Conservation (phyloP, 1,140 invertebrate species). For the Drosophila trapezifrons region DNA sequence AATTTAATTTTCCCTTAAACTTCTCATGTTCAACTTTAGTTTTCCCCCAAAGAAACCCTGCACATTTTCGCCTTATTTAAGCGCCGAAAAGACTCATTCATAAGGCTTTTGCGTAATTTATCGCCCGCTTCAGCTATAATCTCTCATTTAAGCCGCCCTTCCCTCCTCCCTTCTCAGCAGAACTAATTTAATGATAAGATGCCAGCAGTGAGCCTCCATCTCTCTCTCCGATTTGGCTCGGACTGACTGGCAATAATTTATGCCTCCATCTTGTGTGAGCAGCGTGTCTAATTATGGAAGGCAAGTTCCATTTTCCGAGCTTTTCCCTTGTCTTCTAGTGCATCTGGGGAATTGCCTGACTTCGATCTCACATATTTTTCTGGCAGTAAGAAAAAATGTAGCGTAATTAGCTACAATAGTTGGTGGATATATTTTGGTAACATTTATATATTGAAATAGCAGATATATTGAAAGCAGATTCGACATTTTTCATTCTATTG, state of each 20-base stretch:
- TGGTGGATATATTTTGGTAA: too few species aligned
- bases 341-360: slow-evolving; percentile 26
- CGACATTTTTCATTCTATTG: too few species aligned
- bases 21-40: neutral
- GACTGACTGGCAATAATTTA: slow-evolving; percentile 71
- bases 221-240: slow-evolving; percentile 1
- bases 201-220: slow-evolving; percentile 22
- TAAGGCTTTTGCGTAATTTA: slow-evolving; percentile 77
- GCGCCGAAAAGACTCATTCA: slow-evolving; percentile 53
- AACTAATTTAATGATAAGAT: slow-evolving; percentile 78
- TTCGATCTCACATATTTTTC: slow-evolving; percentile 13
- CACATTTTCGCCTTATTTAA: slow-evolving; percentile 46
- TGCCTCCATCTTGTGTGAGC: slow-evolving; percentile 53
- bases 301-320: slow-evolving; percentile 36
- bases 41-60: neutral
- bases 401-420: neutral
- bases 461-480: too few species aligned
- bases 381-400: neutral
- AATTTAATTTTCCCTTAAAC: neutral
- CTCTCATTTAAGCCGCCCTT: slow-evolving; percentile 68
- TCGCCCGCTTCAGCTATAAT: slow-evolving; percentile 70
- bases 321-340: slow-evolving; percentile 13
- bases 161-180: neutral
- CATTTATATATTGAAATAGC: too few species aligned
- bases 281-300: slow-evolving; percentile 73